Evolutionary conservation across 2,888 invertebrate genomes (phyloP).

Genomic region (Drosophila nr. perissopoda): DNA sequence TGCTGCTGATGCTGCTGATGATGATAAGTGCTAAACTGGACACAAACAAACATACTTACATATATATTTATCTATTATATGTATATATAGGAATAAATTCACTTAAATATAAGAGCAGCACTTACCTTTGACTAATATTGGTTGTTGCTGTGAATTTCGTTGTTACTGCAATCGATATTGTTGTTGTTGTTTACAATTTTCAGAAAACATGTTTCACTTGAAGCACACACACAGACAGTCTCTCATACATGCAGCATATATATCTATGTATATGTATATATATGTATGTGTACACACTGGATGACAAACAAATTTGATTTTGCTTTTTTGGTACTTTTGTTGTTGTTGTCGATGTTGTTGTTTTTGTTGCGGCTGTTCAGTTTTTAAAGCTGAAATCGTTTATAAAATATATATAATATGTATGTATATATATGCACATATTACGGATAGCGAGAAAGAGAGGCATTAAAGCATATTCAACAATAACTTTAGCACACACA

Average conservation of each 20-base stretch:
- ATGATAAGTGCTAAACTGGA: slow-evolving; percentile 36
- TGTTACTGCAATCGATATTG: slow-evolving; percentile 27
- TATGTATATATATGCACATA: slow-evolving; percentile 11
- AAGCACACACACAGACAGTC: slow-evolving; percentile 39
- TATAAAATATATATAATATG: slow-evolving; percentile 23
- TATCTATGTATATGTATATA: slow-evolving; percentile 3
- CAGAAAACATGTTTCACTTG: slow-evolving; percentile 75
- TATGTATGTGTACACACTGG: slow-evolving; percentile 22
- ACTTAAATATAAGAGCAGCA: slow-evolving; percentile 23
- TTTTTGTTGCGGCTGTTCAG: slow-evolving; percentile 31
- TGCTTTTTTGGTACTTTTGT: slow-evolving; percentile 37
- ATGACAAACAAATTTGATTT: slow-evolving; percentile 42
- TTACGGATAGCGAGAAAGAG: slow-evolving; percentile 6
- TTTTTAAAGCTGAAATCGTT: slow-evolving; percentile 38
- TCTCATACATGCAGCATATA: slow-evolving; percentile 27
- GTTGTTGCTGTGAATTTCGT: slow-evolving; percentile 42
- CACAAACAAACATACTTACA: not conserved
- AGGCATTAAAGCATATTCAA: slow-evolving; percentile 52
- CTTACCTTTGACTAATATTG: slow-evolving; percentile 51
- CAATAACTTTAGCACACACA: slow-evolving; percentile 55
- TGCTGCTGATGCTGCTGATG: slow-evolving; percentile 33
- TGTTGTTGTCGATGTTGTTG: slow-evolving; percentile 41
- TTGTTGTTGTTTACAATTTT: slow-evolving; percentile 29
- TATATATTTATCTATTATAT: not conserved
- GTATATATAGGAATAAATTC: not conserved